phyloP scores from a whole-genome alignment of 2,888 invertebrate species.

The Apotomis turbidana region DNA sequence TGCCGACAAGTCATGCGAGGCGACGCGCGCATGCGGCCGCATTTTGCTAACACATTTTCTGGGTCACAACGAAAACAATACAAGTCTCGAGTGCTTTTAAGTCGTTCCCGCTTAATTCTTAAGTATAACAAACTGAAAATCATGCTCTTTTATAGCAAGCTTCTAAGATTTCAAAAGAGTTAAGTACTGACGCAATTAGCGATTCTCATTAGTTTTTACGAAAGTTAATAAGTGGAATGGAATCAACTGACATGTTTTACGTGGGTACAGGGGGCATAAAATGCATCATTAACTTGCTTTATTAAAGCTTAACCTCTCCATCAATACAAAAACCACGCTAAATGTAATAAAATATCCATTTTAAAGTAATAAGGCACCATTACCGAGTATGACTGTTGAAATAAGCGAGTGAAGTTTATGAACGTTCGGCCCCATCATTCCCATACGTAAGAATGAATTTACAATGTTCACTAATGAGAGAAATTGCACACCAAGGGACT shows the following conservation, averaged over 20 bases:
- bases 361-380: constrained; percentile 36
- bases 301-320: constrained; percentile 18
- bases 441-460: constrained; percentile 49
- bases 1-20: constrained; percentile 67
- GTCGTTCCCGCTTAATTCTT: not conserved
- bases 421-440: constrained; percentile 21
- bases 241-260: constrained; percentile 7
- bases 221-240: not conserved
- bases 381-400: constrained; percentile 40
- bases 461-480: constrained; percentile 65
- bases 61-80: constrained; percentile 52
- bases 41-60: constrained; percentile 69
- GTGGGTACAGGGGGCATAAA: not conserved
- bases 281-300: constrained; percentile 24
- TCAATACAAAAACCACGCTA: constrained; percentile 26
- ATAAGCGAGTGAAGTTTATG: constrained; percentile 34
- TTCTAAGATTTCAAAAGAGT: not conserved
- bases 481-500: constrained; percentile 57
- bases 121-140: not conserved
- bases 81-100: not conserved
- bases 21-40: constrained; percentile 72
- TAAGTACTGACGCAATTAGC: not conserved
- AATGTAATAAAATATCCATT: constrained; percentile 35
- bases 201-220: not conserved
- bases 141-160: not conserved